These are phyloP conservation scores for Trimorus sp. DNA, from an alignment of 2,888 invertebrate genomes.

Conservation along the genomic window DNA sequence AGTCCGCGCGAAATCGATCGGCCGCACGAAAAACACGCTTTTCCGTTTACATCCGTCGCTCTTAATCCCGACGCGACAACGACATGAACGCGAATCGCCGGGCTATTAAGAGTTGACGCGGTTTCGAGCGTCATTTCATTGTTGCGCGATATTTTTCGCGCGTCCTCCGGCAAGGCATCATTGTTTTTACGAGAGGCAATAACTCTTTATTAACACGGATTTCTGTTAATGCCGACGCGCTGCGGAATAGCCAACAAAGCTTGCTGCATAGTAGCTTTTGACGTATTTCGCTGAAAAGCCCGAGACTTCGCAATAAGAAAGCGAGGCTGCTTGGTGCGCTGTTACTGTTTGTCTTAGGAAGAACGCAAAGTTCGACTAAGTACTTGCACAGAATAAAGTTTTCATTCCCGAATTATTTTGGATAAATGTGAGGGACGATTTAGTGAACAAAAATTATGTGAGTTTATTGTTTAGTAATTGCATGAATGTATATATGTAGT, in stretches of 20 bases:
- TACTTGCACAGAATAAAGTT: no score
- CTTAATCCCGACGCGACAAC: constrained; percentile 12
- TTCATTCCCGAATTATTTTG: no score
- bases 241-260: constrained; percentile 20
- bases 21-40: constrained; percentile 6
- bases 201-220: constrained; percentile 24
- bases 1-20: constrained; percentile 12
- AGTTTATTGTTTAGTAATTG: no score
- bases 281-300: constrained; percentile 3
- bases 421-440: no score
- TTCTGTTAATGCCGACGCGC: constrained; percentile 12
- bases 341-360: no score
- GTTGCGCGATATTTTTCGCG: background rate
- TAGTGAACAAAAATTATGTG: no score
- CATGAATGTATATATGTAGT: no score
- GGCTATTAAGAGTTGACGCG: background rate
- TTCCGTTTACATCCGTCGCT: constrained; percentile 15
- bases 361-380: background rate
- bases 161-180: background rate
- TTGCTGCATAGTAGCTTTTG: constrained; percentile 2
- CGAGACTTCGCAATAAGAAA: constrained; percentile 1
- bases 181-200: constrained; percentile 10
- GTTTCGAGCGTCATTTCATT: constrained; percentile 1
- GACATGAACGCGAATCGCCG: background rate
- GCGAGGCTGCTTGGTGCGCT: background rate